These are phyloP conservation scores for Pseudochirops corinnae DNA, from an alignment of 2,797 vertebrate species.

Conservation along the genomic window DNA sequence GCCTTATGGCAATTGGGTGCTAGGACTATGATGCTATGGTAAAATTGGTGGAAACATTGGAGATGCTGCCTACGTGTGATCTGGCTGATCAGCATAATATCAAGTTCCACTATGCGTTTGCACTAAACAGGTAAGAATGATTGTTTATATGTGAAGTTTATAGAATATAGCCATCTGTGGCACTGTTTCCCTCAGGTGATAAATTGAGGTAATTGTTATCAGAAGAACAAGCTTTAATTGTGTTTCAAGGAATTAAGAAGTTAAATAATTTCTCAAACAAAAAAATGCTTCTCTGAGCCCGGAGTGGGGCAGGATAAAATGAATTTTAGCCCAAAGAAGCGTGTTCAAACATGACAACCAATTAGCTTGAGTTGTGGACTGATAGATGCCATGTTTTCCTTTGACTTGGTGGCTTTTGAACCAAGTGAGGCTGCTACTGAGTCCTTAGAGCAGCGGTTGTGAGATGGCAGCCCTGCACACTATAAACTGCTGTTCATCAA, in stretches of 20 bases:
- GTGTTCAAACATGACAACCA: background rate
- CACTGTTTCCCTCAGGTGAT: constrained; percentile 36
- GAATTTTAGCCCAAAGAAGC: background rate
- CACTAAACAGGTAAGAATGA: constrained; percentile 92
- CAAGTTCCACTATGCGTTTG: constrained; percentile 97
- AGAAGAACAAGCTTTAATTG: background rate
- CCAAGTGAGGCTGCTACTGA: too few relatives aligned
- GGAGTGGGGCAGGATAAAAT: background rate
- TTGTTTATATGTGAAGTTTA: background rate
- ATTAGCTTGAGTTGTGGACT: background rate
- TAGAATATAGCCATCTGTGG: background rate
- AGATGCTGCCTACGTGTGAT: constrained; percentile 95
- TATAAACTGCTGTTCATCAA: background rate
- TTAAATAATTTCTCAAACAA: background rate
- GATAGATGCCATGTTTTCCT: background rate
- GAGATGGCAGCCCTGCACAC: background rate
- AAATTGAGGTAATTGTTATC: background rate
- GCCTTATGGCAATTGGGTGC: constrained; percentile 53
- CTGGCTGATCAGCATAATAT: constrained; percentile 96
- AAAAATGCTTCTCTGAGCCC: background rate
- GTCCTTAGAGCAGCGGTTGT: background rate
- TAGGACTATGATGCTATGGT: constrained; percentile 99
- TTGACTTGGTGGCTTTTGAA: background rate
- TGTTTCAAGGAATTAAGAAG: background rate
- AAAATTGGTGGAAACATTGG: constrained; percentile 95